A percentile compares a stretch with the other conserved stretches of the same genome.
Evolutionary conservation across 92 coral and sea anemone species (phyloP).

Genomic region (Actinostola sp.): DNA sequence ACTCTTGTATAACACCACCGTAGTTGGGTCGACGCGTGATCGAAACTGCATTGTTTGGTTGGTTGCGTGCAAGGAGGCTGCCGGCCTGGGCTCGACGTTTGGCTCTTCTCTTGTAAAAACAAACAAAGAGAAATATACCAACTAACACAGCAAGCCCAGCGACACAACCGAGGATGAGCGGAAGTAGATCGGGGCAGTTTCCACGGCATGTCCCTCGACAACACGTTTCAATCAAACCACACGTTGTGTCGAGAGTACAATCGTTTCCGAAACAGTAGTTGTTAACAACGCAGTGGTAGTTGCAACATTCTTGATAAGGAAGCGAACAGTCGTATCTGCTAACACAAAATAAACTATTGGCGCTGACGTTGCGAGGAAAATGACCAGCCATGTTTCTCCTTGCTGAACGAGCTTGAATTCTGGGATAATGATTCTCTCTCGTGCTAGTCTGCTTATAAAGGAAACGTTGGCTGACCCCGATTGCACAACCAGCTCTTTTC

Average conservation of each 20-base stretch:
- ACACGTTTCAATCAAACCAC: slow-evolving; percentile 9
- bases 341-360: background rate
- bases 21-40: background rate
- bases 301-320: slow-evolving; percentile 14
- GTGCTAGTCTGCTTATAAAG: too few relatives aligned
- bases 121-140: background rate
- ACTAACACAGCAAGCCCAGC: background rate
- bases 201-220: slow-evolving; percentile 10
- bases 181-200: background rate
- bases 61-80: background rate
- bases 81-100: background rate
- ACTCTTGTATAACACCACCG: too few relatives aligned
- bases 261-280: slow-evolving; percentile 8
- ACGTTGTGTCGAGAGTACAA: slow-evolving; percentile 1
- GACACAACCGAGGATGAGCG: background rate
- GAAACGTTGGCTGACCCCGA: too few relatives aligned
- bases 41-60: background rate
- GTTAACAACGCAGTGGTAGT: slow-evolving; percentile 8
- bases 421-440: too few relatives aligned
- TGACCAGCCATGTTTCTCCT: too few relatives aligned
- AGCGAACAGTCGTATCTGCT: background rate
- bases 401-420: too few relatives aligned
- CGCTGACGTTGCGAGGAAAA: background rate
- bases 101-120: background rate
- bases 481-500: too few relatives aligned